Conservation (phyloP, 2,113 vertebrate genomes). For the Muscicapa adusta region DNA sequence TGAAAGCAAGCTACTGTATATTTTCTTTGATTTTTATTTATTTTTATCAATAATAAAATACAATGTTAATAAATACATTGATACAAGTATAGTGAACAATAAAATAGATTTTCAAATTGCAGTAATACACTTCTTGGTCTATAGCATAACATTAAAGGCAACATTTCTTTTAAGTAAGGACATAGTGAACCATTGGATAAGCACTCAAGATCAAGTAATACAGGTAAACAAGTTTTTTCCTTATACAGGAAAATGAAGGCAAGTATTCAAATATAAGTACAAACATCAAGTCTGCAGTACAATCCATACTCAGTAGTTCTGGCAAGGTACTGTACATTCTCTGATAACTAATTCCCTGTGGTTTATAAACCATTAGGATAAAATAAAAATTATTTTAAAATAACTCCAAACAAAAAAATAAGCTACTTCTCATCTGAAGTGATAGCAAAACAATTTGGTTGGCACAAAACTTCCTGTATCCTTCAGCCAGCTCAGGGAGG, state of each 20-base stretch:
- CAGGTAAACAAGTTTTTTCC: conserved; percentile 75
- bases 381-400: not conserved
- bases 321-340: conserved; percentile 63
- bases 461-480: not conserved
- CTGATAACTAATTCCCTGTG: conserved; percentile 58
- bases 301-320: conserved; percentile 65
- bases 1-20: conserved; percentile 70
- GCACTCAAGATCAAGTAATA: conserved; percentile 78
- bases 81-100: conserved; percentile 76
- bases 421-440: conserved; percentile 2
- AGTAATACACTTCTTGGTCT: conserved; percentile 72
- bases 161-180: conserved; percentile 73
- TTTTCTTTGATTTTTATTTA: conserved; percentile 79
- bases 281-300: conserved; percentile 69
- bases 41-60: conserved; percentile 79
- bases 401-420: conserved; percentile 4
- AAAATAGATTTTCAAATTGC: conserved; percentile 73
- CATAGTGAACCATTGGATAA: conserved; percentile 71
- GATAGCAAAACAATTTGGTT: not conserved
- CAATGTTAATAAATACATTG: conserved; percentile 78
- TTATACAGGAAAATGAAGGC: conserved; percentile 78
- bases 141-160: conserved; percentile 74
- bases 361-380: conserved; percentile 55
- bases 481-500: conserved; percentile 43
- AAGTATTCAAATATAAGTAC: conserved; percentile 76